Evolutionary conservation across 2,113 vertebrate genomes (phyloP).

Genomic region (Bos javanicus): DNA sequence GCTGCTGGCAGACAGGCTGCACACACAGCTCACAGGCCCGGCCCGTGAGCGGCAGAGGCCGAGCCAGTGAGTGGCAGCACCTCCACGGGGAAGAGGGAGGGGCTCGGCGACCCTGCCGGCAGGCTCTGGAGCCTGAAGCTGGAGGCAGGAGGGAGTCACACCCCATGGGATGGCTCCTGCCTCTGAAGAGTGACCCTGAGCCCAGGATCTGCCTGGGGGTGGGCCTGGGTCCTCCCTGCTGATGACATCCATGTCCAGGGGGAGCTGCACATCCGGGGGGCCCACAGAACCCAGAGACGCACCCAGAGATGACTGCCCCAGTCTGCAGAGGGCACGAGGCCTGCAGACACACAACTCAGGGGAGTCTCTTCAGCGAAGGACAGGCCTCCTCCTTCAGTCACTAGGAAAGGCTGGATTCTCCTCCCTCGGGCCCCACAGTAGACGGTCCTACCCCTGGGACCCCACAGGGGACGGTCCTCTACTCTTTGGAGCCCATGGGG

Average conservation of each 20-base stretch:
- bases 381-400: not conserved
- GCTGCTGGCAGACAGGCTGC: not conserved
- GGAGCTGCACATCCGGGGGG: accelerated
- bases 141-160: not conserved
- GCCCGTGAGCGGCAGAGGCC: not conserved
- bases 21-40: not conserved
- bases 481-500: too few relatives aligned
- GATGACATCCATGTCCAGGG: accelerated
- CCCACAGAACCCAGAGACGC: not conserved
- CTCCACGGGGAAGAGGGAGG: not conserved
- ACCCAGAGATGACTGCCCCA: not conserved
- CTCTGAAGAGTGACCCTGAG: accelerated
- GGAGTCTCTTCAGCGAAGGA: not conserved
- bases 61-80: not conserved
- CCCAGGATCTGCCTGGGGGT: accelerated
- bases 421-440: not conserved
- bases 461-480: too few relatives aligned
- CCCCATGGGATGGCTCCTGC: accelerated
- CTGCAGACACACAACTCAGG: accelerated
- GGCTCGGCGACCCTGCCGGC: accelerated
- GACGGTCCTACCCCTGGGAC: too few relatives aligned
- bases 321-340: too few relatives aligned
- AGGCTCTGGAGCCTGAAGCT: not conserved
- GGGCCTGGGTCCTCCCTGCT: too few relatives aligned
- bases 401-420: not conserved